These are phyloP conservation scores for Heloderma charlesbogerti DNA, from an alignment of 2,113 vertebrate species.

Conservation along the genomic window DNA sequence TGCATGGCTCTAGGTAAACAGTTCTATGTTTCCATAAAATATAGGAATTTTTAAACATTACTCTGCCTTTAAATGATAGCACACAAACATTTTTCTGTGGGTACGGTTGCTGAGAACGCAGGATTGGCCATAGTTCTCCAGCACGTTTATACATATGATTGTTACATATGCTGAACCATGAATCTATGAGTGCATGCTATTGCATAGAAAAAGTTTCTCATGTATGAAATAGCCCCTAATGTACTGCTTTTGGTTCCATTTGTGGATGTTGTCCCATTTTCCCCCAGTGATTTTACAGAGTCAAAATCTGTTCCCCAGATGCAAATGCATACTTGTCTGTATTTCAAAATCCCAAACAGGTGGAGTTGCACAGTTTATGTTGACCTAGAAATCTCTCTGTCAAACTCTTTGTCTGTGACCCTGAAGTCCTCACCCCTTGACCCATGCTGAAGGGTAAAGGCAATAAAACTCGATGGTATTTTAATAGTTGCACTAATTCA, in stretches of 20 bases:
- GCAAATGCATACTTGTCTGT: not conserved
- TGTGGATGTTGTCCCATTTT: not conserved
- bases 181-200: not conserved
- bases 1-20: not conserved
- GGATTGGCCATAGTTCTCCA: not conserved
- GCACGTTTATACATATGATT: not conserved
- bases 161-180: not conserved
- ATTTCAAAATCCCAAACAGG: not conserved
- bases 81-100: not conserved
- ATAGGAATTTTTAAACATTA: not conserved
- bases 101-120: not conserved
- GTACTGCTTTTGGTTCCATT: not conserved
- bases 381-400: not conserved
- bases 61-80: not conserved
- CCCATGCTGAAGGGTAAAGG: not conserved
- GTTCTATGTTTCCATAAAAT: not conserved
- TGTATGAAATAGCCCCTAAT: not conserved
- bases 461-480: conserved; percentile 16
- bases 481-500: conserved; percentile 23
- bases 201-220: not conserved
- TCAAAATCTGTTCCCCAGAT: not conserved
- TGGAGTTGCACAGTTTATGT: not conserved
- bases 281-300: not conserved
- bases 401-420: not conserved
- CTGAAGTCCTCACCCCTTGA: not conserved